A percentile compares a stretch with the other conserved stretches of the same genome.
These are phyloP conservation scores for Penaeus monodon DNA, from an alignment of 2,888 invertebrate species.

Conservation along the genomic window DNA sequence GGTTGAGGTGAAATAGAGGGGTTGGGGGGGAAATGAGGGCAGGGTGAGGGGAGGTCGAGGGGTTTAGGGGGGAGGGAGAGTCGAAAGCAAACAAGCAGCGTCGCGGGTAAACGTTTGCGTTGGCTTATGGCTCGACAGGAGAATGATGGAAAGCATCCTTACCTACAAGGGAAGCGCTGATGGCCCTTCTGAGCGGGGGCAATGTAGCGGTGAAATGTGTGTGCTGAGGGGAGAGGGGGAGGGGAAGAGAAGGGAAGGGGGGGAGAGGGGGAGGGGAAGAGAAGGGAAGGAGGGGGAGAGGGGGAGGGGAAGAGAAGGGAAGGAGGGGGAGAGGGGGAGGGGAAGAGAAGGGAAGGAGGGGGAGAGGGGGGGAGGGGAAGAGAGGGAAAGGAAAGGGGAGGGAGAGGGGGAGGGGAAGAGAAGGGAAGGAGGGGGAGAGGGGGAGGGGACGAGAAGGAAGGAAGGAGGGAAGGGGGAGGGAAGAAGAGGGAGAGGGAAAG, in stretches of 20 bases:
- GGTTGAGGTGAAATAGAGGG: too few relatives aligned
- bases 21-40: too few relatives aligned
- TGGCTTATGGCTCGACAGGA: too few relatives aligned
- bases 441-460: neutral
- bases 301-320: slow-evolving; percentile 7
- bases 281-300: neutral
- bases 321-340: neutral
- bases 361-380: neutral
- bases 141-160: too few relatives aligned
- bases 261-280: neutral
- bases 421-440: neutral
- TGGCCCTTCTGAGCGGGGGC: too few relatives aligned
- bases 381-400: neutral
- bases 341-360: neutral
- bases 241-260: neutral
- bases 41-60: too few relatives aligned
- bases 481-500: neutral
- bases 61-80: too few relatives aligned
- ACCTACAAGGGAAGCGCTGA: too few relatives aligned
- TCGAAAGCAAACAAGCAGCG: too few relatives aligned
- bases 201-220: neutral
- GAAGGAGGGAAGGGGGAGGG: neutral
- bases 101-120: too few relatives aligned
- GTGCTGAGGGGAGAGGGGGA: neutral
- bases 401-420: neutral